Percentiles rank a stretch among this genome's conserved stretches.
phyloP scores from a whole-genome alignment of 2,797 vertebrate species.

The Spinus olivaceus region DNA sequence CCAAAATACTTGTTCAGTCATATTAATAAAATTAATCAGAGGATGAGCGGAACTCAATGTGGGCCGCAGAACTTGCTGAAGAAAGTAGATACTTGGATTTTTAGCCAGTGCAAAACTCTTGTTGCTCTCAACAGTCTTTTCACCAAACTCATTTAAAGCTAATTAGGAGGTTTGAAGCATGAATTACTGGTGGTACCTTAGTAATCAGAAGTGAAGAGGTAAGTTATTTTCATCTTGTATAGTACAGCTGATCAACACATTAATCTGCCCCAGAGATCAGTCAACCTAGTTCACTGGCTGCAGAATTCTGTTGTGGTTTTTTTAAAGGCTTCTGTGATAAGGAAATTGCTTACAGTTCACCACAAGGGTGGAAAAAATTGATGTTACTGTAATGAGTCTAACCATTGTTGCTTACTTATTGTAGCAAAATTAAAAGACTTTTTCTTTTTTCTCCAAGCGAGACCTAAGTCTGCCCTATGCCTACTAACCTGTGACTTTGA shows the following conservation, averaged over 20 bases:
- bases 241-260: neutral
- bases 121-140: neutral
- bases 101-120: neutral
- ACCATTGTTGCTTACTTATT: neutral
- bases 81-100: neutral
- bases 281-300: rapidly evolving
- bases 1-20: neutral
- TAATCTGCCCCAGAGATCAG: neutral
- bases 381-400: neutral
- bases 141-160: neutral
- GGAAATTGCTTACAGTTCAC: neutral
- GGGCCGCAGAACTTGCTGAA: rapidly evolving
- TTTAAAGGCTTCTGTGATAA: neutral
- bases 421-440: neutral
- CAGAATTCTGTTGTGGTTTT: neutral
- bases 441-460: neutral
- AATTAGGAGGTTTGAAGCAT: neutral
- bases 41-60: neutral
- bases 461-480: neutral
- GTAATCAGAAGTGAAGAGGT: neutral
- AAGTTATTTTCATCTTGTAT: neutral
- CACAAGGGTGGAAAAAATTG: neutral
- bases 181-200: neutral
- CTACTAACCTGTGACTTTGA: neutral
- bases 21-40: neutral